Evolutionary conservation across 2,888 invertebrate species (phyloP).

Genomic region (Galerucella nymphaeae): DNA sequence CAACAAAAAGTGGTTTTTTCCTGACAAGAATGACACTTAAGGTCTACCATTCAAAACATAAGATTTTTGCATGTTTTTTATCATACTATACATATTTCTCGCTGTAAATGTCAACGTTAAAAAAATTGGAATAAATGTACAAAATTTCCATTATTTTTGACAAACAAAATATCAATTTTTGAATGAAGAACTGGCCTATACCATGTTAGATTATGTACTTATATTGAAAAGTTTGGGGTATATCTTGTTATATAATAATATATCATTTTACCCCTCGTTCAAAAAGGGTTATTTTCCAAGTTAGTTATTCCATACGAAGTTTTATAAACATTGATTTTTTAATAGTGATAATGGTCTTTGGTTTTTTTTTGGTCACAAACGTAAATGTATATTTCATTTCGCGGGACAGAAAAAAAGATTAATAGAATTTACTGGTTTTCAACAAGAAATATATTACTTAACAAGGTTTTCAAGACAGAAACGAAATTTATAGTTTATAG

Average conservation of each 20-base stretch:
- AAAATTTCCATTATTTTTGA: too few species aligned
- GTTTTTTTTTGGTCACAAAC: background rate
- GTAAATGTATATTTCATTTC: background rate
- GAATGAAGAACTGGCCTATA: background rate
- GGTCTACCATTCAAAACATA: too few species aligned
- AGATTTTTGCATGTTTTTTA: too few species aligned
- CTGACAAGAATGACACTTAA: too few species aligned
- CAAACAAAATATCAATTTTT: too few species aligned
- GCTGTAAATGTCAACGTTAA: too few species aligned
- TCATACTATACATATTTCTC: too few species aligned
- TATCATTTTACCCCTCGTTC: constrained; percentile 22
- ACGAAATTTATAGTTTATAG: background rate
- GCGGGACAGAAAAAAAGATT: background rate
- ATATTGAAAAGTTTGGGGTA: constrained; percentile 29
- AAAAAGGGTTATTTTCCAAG: constrained; percentile 8
- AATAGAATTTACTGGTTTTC: background rate
- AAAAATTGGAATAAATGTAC: too few species aligned
- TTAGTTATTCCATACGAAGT: constrained; percentile 15
- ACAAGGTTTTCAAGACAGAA: background rate
- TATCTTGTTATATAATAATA: constrained; percentile 23
- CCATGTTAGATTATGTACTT: background rate
- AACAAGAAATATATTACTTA: background rate
- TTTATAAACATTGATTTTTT: constrained; percentile 19
- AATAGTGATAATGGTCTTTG: constrained; percentile 9
- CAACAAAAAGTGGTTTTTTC: too few species aligned